A percentile compares a stretch with the other conserved stretches of the same genome.
These are phyloP conservation scores for Tapirus indicus DNA, from an alignment of 2,797 vertebrate genomes.

Conservation along the genomic window DNA sequence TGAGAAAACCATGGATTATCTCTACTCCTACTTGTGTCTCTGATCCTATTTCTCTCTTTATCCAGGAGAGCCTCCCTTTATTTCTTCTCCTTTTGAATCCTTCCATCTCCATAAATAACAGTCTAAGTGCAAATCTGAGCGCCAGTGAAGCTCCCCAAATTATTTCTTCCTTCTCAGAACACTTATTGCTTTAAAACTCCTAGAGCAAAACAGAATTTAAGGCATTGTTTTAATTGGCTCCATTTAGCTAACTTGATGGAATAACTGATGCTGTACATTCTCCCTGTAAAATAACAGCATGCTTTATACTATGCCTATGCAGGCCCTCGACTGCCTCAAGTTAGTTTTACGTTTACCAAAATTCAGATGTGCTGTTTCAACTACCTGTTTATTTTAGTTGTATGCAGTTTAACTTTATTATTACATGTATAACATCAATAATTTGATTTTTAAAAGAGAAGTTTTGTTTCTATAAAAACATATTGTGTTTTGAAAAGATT, in stretches of 20 bases:
- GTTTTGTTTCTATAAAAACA: background rate
- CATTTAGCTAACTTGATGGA: background rate
- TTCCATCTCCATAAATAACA: background rate
- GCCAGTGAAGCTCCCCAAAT: background rate
- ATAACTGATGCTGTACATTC: background rate
- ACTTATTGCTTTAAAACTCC: background rate
- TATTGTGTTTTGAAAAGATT: background rate
- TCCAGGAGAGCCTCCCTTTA: background rate
- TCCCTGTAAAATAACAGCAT: background rate
- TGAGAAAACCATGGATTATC: background rate
- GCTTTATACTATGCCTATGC: background rate
- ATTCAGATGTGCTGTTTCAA: background rate
- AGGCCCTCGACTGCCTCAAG: background rate
- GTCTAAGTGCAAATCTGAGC: background rate
- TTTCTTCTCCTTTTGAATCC: background rate
- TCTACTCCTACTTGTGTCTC: background rate
- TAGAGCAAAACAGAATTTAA: background rate
- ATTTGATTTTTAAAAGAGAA: background rate
- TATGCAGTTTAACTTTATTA: background rate
- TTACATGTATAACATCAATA: background rate
- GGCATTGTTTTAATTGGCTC: background rate
- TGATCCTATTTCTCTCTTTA: background rate
- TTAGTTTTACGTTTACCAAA: background rate
- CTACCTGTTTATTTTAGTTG: background rate
- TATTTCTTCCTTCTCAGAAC: background rate